A percentile compares a stretch with the other conserved stretches of the same genome.
These are phyloP conservation scores for Calephelis perditalis DNA, from an alignment of 2,888 invertebrate genomes.

Conservation along the genomic window DNA sequence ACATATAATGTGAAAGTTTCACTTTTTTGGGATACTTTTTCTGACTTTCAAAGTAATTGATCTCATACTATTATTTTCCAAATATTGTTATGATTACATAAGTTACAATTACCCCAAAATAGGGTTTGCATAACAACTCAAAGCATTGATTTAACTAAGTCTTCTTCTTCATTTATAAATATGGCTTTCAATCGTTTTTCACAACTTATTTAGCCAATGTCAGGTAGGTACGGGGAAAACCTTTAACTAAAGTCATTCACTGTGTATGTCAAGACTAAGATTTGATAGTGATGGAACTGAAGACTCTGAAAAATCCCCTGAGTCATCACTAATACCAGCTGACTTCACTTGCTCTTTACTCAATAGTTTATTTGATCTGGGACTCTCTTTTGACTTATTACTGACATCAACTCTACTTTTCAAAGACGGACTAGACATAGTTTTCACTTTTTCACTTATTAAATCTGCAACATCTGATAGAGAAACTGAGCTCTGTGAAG, in stretches of 20 bases:
- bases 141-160: background rate
- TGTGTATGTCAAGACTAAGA: conserved; percentile 66
- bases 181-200: too few species aligned
- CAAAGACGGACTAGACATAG: conserved; percentile 18
- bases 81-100: too few species aligned
- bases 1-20: too few species aligned
- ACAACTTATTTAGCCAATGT: too few species aligned
- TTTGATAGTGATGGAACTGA: conserved; percentile 67
- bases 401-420: conserved; percentile 34
- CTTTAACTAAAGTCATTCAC: conserved; percentile 39
- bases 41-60: too few species aligned
- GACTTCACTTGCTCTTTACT: conserved; percentile 38
- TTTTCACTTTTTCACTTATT: conserved; percentile 55
- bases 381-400: conserved; percentile 31
- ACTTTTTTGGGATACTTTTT: too few species aligned
- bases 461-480: conserved; percentile 68
- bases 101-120: too few species aligned
- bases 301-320: conserved; percentile 64
- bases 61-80: too few species aligned
- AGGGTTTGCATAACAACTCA: background rate
- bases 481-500: conserved; percentile 60
- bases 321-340: conserved; percentile 48
- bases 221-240: too few species aligned
- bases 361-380: conserved; percentile 16
- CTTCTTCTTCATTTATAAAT: too few species aligned